Conservation (phyloP, 2,888 invertebrate species). For the Folsomia manolachei region DNA sequence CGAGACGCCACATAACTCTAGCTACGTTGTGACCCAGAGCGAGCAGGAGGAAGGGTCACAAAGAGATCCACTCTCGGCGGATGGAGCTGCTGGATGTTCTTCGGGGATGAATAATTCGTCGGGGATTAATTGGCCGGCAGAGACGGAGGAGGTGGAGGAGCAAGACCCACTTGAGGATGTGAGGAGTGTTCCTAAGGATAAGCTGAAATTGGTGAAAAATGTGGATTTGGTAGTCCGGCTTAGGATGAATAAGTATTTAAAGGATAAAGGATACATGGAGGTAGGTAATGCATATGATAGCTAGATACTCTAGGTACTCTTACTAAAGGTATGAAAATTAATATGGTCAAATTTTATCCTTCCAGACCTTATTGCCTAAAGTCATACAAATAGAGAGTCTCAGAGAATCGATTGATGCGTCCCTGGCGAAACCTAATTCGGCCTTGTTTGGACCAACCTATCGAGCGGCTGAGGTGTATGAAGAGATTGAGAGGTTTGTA, state of each 20-base stretch:
- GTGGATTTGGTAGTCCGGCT: constrained; percentile 23
- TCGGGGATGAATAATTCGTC: too few species aligned
- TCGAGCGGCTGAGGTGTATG: constrained; percentile 29
- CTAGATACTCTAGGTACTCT: too few species aligned
- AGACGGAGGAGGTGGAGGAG: too few species aligned
- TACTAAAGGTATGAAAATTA: constrained; percentile 16
- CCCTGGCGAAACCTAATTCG: constrained; percentile 23
- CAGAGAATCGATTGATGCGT: constrained; percentile 16
- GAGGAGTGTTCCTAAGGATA: background rate
- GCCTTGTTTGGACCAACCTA: constrained; percentile 41
- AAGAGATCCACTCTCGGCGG: too few species aligned
- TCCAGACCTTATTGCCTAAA: constrained; percentile 15
- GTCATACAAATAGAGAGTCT: constrained; percentile 27
- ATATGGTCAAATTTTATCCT: background rate
- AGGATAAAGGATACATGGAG: constrained; percentile 33
- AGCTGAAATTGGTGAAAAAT: constrained; percentile 22
- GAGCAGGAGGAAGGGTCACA: too few species aligned
- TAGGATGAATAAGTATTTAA: constrained; percentile 42
- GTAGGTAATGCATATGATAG: constrained; percentile 41
- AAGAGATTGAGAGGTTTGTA: constrained; percentile 43
- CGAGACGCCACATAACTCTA: background rate
- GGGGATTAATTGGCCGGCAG: too few species aligned
- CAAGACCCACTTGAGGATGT: too few species aligned
- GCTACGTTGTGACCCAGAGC: background rate
- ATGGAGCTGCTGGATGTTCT: too few species aligned